Evolutionary conservation across 2,113 vertebrate genomes (phyloP).

Genomic region (Cinclus mexicanus): DNA sequence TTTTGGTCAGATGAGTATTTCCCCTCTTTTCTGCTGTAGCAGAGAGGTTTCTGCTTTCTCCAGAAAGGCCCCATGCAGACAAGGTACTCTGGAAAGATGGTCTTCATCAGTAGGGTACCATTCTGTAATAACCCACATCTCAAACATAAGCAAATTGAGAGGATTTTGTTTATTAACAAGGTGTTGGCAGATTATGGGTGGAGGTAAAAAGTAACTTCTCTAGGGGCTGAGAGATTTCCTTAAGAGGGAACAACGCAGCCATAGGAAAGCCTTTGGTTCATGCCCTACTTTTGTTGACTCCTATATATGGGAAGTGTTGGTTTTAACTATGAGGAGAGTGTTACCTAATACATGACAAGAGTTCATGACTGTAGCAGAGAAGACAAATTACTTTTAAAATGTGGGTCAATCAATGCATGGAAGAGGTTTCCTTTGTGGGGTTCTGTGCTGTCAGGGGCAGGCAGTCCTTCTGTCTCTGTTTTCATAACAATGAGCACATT

Average conservation of each 20-base stretch:
- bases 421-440: not conserved
- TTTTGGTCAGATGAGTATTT: not conserved
- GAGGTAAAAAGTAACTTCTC: not conserved
- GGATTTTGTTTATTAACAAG: not conserved
- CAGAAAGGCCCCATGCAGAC: not conserved
- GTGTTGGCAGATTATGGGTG: not conserved
- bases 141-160: not conserved
- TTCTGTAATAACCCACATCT: not conserved
- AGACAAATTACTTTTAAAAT: not conserved
- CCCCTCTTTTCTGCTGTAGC: not conserved
- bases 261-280: accelerated
- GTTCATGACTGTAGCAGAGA: not conserved
- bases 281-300: not conserved
- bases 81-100: not conserved
- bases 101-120: not conserved
- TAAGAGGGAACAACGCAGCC: accelerated
- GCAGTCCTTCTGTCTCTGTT: not conserved
- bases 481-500: not conserved
- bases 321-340: not conserved
- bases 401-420: not conserved
- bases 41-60: not conserved
- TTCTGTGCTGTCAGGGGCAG: not conserved
- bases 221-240: not conserved
- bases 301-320: not conserved
- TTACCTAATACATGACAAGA: not conserved